Conservation (phyloP, 1,140 invertebrate species). For the Sinella curviseta region DNA sequence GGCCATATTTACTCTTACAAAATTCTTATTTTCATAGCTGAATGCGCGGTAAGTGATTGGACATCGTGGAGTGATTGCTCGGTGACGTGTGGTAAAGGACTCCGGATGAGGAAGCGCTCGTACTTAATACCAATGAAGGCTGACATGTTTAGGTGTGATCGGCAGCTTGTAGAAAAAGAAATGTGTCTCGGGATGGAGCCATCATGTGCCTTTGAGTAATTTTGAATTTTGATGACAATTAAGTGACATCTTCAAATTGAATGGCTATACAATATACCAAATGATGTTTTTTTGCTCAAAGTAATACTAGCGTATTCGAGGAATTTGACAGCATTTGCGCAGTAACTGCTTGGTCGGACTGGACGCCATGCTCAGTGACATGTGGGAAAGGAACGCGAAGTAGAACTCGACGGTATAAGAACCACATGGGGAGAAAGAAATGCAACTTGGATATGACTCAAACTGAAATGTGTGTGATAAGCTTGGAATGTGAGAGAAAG, state of each 20-base stretch:
- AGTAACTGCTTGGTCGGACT: slow-evolving; percentile 61
- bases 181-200: slow-evolving; percentile 63
- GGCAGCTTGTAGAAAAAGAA: slow-evolving; percentile 55
- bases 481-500: background rate
- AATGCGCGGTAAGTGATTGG: slow-evolving; percentile 58
- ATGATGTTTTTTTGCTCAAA: slow-evolving; percentile 8
- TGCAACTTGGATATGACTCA: slow-evolving; percentile 54
- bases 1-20: no score
- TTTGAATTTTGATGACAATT: no score
- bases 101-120: slow-evolving; percentile 57
- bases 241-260: background rate
- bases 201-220: slow-evolving; percentile 60
- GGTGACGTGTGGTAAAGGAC: slow-evolving; percentile 58
- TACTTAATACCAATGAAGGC: slow-evolving; percentile 59
- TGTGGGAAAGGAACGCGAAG: slow-evolving; percentile 61
- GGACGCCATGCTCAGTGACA: slow-evolving; percentile 62
- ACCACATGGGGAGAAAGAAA: slow-evolving; percentile 57
- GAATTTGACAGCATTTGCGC: slow-evolving; percentile 54
- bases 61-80: slow-evolving; percentile 58
- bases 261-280: slow-evolving; percentile 25
- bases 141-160: slow-evolving; percentile 57
- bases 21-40: slow-evolving; percentile 50
- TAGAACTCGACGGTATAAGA: slow-evolving; percentile 58
- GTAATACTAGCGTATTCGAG: slow-evolving; percentile 32
- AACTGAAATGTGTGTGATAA: slow-evolving; percentile 52